These are phyloP conservation scores for Petrophora chlorosata DNA, from an alignment of 2,888 invertebrate species.

Conservation along the genomic window DNA sequence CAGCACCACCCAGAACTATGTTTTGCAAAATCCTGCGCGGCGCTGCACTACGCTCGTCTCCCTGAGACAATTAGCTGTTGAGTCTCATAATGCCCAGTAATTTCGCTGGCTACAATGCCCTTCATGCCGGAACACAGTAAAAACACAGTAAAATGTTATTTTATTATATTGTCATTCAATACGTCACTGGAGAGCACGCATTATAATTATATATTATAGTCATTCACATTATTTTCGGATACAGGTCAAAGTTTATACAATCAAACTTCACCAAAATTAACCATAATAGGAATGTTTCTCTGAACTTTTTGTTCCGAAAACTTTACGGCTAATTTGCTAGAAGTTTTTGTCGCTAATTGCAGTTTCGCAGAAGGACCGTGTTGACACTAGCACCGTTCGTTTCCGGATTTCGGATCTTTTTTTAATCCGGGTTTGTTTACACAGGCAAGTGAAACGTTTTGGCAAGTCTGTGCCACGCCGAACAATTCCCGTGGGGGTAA, in stretches of 20 bases:
- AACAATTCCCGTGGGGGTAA: conserved; percentile 50
- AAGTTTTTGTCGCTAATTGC: conserved; percentile 52
- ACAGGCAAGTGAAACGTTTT: conserved; percentile 54
- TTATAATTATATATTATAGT: too few relatives aligned
- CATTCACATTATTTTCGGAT: conserved; percentile 6
- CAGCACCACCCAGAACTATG: too few relatives aligned
- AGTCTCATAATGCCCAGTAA: too few relatives aligned
- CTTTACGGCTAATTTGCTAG: conserved; percentile 39
- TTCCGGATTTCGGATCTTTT: conserved; percentile 62
- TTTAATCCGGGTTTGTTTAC: conserved; percentile 53
- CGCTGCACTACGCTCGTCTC: too few relatives aligned
- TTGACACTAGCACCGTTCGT: conserved; percentile 62
- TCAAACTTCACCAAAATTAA: conserved; percentile 12
- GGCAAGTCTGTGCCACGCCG: conserved; percentile 52
- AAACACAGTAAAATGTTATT: too few relatives aligned
- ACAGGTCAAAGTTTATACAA: conserved; percentile 4
- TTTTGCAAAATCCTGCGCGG: too few relatives aligned
- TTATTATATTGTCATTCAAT: too few relatives aligned
- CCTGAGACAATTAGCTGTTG: too few relatives aligned
- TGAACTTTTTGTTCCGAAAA: conserved; percentile 23
- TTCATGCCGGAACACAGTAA: too few relatives aligned
- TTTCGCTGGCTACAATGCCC: too few relatives aligned
- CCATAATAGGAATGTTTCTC: conserved; percentile 8
- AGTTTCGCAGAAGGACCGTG: conserved; percentile 70
- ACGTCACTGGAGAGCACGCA: too few relatives aligned